Evolutionary conservation across 2,888 invertebrate genomes (phyloP), one percentile per base, ranked within the genome.

Genomic region (Hoplodrina ambigua): DNA sequence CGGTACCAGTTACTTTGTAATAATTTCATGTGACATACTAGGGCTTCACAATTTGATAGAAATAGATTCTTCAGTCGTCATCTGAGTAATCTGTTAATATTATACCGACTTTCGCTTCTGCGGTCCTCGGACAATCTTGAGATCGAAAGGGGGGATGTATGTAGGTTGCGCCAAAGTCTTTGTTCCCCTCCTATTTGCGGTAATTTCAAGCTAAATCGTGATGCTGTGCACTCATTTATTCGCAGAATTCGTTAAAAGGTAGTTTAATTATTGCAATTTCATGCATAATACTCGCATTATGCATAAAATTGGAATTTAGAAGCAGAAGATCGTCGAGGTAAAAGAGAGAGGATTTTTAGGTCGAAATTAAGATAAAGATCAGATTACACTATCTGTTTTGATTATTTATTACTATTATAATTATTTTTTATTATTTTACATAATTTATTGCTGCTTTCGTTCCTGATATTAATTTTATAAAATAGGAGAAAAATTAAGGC

Each of bases 71-170:
- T 25, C 10, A 19, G 41, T 66, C 54, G 52, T 66, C 60, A 46
- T 17, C 46, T 46, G 17, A 25, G 25, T 25, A 25, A 25, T 25
- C 25, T 15, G 6, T 41, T 41, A 41, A 46, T 82, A 75, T 62
- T 74, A 25, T 86, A 75, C 88, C 89, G 78, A 86, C 60, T 73
- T 53, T 75, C 56, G 67, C 72, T 55, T 93, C 93, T 92, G 75
- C 65, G 44, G 5, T 44, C 65, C 62, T 59, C 33, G 59, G 75
- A 76, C 82, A 84, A 44, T 80, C 75, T 65, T 58, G 72, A 83
- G 83, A 85, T 86, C 80, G 80, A 86, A 89, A 91, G 92, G 83
- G 91, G 94, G 94, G 94, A 93, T 92, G 91, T 85, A 94, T 92
- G 93, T 94, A 94, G 94, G 94, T 93, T 94, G 92, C 80, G 71